Evolutionary conservation across 2,113 vertebrate genomes (phyloP), one percentile per base, ranked within the genome.

Genomic region (Myotis brandtii): DNA sequence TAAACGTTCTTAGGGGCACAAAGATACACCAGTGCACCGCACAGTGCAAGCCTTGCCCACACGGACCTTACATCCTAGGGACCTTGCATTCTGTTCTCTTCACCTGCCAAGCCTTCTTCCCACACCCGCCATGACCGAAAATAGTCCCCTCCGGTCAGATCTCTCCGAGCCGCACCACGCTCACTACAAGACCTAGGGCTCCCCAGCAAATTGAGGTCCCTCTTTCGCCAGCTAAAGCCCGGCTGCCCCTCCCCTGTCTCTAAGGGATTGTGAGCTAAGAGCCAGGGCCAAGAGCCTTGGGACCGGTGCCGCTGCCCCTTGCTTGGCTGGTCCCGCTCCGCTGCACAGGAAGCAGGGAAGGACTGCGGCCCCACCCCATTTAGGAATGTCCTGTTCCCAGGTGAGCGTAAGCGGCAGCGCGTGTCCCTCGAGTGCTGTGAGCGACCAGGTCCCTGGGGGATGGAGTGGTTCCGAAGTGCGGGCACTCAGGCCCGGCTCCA

Each of bases 251-350:
- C 95, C 95, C 97, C 64, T 84, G 37, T 52, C 93, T 48, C 59
- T 48, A 12, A 1, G 59, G 95, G 91, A 98, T 98, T 98, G 87
- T 98, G 97, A 97, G 96, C 96, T 97, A 96, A 97, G 96, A 90
- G 95, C 32, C 11, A 0, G 34, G 52, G 11, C 12, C 37, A 27
- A 67, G 79, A 77, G 82, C 84, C 81, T 83, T 6, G 64, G 66
- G 80, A 12, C 25, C 20, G 0, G 3, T 2, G 80, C 9, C 1
- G 27, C 37, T 17, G 20, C 21, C 5, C 13, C 50, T 23, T 3
- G 16, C 66, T 69, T 59, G 30, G 95, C 84, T 32, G 93, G 17
- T 7, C 50, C 52, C 40, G 43, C 72, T 34, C 72, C 73, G 34
- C 84, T 67, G 7, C 77, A 62, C 92, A 54, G 84, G 72, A 82